Evolutionary conservation across 2,888 invertebrate species (phyloP), one percentile per base, ranked within the genome.

Genomic region (Drosophila stalkeri): DNA sequence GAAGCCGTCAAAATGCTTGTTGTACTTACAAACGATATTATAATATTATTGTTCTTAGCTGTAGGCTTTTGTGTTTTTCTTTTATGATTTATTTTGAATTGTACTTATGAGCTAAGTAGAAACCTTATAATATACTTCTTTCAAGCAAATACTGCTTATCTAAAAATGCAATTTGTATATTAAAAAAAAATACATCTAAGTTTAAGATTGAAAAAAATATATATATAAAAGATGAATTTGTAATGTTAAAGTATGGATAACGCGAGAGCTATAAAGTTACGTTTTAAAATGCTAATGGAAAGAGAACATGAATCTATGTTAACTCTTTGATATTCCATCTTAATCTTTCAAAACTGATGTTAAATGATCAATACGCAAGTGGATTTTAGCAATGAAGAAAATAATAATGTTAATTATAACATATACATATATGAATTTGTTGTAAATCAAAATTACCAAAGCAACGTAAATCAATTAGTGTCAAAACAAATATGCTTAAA

Each of bases 401-500:
- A 63, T 57, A 47, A 47, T 43, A 47, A 54, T 75, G 80, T 79
- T 80, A 71, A 70, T 64, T 62, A 75, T 75, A 59, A 73, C 63
- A 73, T 79, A 70, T 59, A 64, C 20, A 64, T 59, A 77, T 70
- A 71, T 69, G 59, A 69, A 72, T 69, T 82, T 85, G 81, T 84
- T 88, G 80, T 86, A 86, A 79, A 89, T 86, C 84, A 79, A 81
- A 86, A 89, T 81, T 80, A 80, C 71, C 66, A 81, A 75, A 80
- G 72, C 76, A 83, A 86, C 75, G 61, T 71, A 77, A 84, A 81
- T 75, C 86, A 86, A 85, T 86, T 88, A 88, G 89, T 88, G 83
- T 85, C 84, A 88, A 88, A 82, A 57, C 54, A 87, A 77, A 70
- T 75, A 71, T 78, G 73, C 75, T 66, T 75, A 62, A 65, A 69